phyloP scores from a whole-genome alignment of 2,113 vertebrate genomes.

The Zosterops lateralis region DNA sequence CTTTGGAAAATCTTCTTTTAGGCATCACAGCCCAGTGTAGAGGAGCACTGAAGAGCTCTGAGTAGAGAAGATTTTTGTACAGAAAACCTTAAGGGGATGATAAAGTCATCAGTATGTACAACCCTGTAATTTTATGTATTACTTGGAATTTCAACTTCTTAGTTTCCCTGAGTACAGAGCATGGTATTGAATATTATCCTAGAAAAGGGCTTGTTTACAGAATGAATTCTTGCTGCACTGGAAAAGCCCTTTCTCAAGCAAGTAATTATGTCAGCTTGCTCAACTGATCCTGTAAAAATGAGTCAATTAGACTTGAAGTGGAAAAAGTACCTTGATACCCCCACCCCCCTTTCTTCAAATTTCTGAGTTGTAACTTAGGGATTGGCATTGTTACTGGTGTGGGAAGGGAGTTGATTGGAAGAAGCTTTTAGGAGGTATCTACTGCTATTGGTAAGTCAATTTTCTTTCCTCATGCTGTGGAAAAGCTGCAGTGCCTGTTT shows the following conservation, averaged over 20 bases:
- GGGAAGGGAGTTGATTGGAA: not conserved
- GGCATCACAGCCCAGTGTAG: not conserved
- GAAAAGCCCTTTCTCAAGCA: not conserved
- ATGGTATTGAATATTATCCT: not conserved
- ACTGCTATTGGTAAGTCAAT: accelerated
- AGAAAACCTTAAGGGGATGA: not conserved
- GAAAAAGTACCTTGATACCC: not conserved
- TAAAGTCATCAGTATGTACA: not conserved
- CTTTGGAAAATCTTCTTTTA: not conserved
- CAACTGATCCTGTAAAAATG: not conserved
- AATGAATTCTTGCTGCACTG: not conserved
- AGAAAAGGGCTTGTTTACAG: not conserved
- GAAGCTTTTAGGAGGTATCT: not conserved
- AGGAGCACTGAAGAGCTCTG: not conserved
- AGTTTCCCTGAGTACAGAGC: not conserved
- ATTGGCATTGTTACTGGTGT: not conserved
- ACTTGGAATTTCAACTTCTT: not conserved
- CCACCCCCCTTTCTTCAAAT: not conserved
- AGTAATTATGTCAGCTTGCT: not conserved
- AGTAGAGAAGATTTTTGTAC: not conserved
- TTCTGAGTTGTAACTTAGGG: not conserved
- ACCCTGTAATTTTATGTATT: not conserved
- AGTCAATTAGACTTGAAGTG: not conserved
- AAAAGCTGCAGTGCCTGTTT: not conserved
- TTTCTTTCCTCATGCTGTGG: not conserved